These are phyloP conservation scores for Platyrinchus mystaceus DNA, from an alignment of 2,797 vertebrate genomes.

Conservation along the genomic window DNA sequence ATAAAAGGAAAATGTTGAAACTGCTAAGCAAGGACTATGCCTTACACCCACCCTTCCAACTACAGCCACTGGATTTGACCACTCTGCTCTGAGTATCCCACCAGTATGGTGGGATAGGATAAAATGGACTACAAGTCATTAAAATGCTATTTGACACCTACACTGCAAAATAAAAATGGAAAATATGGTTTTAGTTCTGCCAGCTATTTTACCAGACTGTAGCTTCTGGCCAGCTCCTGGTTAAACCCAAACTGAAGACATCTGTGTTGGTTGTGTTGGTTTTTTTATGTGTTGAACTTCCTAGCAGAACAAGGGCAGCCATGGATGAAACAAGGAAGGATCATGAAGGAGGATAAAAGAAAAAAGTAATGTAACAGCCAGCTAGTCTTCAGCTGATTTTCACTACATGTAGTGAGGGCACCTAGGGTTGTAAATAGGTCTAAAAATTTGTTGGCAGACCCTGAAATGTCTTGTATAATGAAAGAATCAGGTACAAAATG, in stretches of 20 bases:
- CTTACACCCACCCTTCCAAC: neutral
- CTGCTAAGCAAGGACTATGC: neutral
- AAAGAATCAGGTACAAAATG: fast-evolving
- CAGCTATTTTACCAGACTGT: neutral
- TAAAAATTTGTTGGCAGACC: neutral
- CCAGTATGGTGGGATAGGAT: neutral
- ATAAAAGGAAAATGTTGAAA: neutral
- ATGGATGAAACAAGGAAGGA: neutral
- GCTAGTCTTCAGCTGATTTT: neutral
- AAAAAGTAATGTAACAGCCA: neutral
- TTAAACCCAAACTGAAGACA: neutral
- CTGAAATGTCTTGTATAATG: neutral
- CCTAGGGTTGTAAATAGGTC: neutral
- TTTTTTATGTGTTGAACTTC: neutral
- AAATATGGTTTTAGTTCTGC: neutral
- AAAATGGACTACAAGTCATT: neutral
- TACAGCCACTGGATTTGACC: neutral
- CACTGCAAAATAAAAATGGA: neutral
- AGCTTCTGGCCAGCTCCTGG: neutral
- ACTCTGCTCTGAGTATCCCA: neutral
- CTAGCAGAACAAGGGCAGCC: neutral
- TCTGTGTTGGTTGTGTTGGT: neutral
- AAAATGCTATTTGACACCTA: neutral
- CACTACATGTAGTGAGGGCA: neutral
- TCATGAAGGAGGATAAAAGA: neutral